A percentile compares a stretch with the other conserved stretches of the same genome.
phyloP scores from a whole-genome alignment of 2,888 invertebrate species.

The Nomada fucata region DNA sequence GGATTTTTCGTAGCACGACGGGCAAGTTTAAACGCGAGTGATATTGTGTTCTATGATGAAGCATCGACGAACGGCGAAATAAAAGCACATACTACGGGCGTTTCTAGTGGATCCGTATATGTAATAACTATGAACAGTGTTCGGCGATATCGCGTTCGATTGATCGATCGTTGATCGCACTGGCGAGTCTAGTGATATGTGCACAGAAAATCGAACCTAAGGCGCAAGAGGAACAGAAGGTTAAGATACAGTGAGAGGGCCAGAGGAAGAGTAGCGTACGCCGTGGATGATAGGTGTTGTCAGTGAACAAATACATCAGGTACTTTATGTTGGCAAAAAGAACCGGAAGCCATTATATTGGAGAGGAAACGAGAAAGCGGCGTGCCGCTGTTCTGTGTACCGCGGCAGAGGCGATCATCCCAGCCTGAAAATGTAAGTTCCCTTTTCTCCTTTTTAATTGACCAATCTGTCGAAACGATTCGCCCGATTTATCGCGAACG shows the following conservation, averaged over 20 bases:
- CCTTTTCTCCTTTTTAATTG: not conserved
- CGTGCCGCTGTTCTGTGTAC: constrained; percentile 87
- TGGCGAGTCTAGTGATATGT: constrained; percentile 27
- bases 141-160: too few species aligned
- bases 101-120: constrained; percentile 21
- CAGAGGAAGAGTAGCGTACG: not conserved
- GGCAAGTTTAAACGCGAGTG: not conserved
- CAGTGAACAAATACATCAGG: constrained; percentile 12
- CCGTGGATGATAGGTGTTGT: constrained; percentile 23
- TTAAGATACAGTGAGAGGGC: not conserved
- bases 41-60: not conserved
- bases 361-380: constrained; percentile 84
- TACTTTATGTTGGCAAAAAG: constrained; percentile 42
- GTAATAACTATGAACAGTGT: too few species aligned
- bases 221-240: not conserved
- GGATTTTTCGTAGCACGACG: not conserved
- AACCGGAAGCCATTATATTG: constrained; percentile 82
- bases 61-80: not conserved
- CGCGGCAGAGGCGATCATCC: constrained; percentile 87
- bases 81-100: not conserved
- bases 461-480: not conserved
- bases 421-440: constrained; percentile 86
- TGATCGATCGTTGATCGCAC: constrained; percentile 14
- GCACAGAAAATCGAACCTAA: not conserved
- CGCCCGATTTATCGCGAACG: not conserved